Conservation (phyloP, 2,888 invertebrate genomes). For the Augochlorella aurata region DNA sequence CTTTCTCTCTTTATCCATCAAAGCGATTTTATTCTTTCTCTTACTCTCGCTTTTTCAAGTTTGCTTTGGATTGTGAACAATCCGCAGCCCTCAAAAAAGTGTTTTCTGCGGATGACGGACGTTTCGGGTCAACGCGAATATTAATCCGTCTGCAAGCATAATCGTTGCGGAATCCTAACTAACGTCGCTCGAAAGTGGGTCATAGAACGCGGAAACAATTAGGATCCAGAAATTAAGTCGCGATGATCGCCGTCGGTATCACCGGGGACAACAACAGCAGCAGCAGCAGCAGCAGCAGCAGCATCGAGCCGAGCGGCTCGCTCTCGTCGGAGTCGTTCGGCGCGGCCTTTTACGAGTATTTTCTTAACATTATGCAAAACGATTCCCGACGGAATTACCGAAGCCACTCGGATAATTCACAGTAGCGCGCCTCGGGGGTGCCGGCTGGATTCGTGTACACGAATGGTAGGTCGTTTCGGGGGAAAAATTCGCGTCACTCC, state of each 20-base stretch:
- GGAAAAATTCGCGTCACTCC: conserved; percentile 68
- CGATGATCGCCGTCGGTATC: conserved; percentile 47
- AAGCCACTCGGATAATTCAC: conserved; percentile 67
- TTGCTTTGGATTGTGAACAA: too few species aligned
- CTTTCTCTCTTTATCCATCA: too few species aligned
- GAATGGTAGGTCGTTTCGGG: conserved; percentile 68
- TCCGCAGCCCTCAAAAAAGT: too few species aligned
- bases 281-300: background rate
- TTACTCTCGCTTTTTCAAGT: too few species aligned
- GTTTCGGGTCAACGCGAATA: too few species aligned
- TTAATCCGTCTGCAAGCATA: background rate
- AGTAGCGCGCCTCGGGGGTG: conserved; percentile 62
- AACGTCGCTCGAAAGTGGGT: background rate
- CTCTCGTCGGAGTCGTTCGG: conserved; percentile 23
- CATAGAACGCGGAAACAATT: background rate
- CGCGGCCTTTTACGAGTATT: conserved; percentile 62
- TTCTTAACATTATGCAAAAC: conserved; percentile 72
- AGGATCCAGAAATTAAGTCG: conserved; percentile 13
- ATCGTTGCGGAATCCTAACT: background rate
- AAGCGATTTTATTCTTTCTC: too few species aligned
- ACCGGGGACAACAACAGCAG: conserved; percentile 15
- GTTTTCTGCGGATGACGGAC: too few species aligned
- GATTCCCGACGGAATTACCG: conserved; percentile 68
- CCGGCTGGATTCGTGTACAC: conserved; percentile 55
- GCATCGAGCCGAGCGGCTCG: background rate